phyloP scores from a whole-genome alignment of 2,797 vertebrate species.

The Kryptopterus vitreolus region DNA sequence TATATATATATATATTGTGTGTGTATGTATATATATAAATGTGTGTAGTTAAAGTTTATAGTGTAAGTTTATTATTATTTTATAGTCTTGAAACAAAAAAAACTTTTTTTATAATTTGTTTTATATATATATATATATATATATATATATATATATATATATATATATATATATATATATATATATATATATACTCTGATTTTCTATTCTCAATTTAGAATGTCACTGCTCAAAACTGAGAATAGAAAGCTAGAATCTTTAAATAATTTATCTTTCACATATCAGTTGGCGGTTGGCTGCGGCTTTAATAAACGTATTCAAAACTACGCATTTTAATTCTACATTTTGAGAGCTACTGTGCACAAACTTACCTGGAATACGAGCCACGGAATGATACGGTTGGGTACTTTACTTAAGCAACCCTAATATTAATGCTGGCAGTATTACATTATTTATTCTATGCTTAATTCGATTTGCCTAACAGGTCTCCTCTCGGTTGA shows the following conservation, averaged over 20 bases:
- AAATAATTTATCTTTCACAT: background rate
- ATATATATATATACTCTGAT: background rate
- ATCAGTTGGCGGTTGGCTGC: background rate
- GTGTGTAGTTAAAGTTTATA: too few relatives aligned
- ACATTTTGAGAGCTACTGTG: background rate
- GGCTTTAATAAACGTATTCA: constrained; percentile 11
- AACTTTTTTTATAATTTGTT: too few relatives aligned
- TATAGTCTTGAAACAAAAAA: too few relatives aligned
- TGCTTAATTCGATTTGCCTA: constrained; percentile 17
- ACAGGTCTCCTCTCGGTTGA: background rate
- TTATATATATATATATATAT: too few relatives aligned
- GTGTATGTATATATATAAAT: too few relatives aligned
- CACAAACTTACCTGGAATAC: constrained; percentile 14
- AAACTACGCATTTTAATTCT: background rate
- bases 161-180: too few relatives aligned
- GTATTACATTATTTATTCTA: constrained; percentile 20
- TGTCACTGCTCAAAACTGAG: too few relatives aligned
- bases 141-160: too few relatives aligned
- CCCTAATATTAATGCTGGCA: constrained; percentile 11
- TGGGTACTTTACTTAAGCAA: constrained; percentile 25
- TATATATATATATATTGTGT: too few relatives aligned
- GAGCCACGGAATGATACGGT: constrained; percentile 1
- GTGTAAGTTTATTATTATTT: too few relatives aligned
- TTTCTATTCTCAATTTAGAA: background rate
- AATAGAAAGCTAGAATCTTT: too few relatives aligned